Evolutionary conservation across 2,888 invertebrate genomes (phyloP).

Genomic region (Fragum fragum): DNA sequence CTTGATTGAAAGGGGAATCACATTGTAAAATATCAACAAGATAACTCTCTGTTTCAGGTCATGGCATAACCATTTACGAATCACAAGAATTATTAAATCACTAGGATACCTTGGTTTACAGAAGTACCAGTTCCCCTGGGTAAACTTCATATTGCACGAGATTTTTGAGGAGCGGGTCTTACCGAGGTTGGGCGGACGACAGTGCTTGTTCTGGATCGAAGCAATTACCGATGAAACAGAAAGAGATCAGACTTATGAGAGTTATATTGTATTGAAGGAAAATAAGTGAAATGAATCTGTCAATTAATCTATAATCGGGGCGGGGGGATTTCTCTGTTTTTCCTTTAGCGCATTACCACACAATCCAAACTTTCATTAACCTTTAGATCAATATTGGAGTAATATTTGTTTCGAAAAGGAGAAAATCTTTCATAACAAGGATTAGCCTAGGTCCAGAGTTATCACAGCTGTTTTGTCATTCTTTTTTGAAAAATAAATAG

Average conservation of each 20-base stretch:
- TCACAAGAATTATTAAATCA: slow-evolving; percentile 24
- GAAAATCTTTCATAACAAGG: too few species aligned
- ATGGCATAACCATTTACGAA: slow-evolving; percentile 21
- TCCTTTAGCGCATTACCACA: too few species aligned
- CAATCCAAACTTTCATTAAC: too few species aligned
- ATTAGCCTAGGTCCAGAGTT: too few species aligned
- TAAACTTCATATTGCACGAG: slow-evolving; percentile 17
- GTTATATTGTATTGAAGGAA: neutral
- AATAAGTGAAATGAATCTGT: neutral
- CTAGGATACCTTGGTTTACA: slow-evolving; percentile 14
- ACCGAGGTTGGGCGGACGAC: slow-evolving; percentile 6
- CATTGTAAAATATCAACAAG: too few species aligned
- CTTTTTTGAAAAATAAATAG: too few species aligned
- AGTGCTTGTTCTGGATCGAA: slow-evolving; percentile 1
- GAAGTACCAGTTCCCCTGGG: slow-evolving; percentile 19
- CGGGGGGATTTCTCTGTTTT: too few species aligned
- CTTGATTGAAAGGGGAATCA: too few species aligned
- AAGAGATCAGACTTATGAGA: neutral
- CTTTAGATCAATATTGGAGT: too few species aligned
- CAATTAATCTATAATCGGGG: too few species aligned
- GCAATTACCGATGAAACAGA: slow-evolving; percentile 18
- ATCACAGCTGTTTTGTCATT: too few species aligned
- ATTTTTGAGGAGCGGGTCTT: slow-evolving; percentile 7
- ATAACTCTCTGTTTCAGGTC: slow-evolving; percentile 20
- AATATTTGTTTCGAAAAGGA: too few species aligned